Conservation (phyloP, 2,888 invertebrate species). For the Hymenopus coronatus region DNA sequence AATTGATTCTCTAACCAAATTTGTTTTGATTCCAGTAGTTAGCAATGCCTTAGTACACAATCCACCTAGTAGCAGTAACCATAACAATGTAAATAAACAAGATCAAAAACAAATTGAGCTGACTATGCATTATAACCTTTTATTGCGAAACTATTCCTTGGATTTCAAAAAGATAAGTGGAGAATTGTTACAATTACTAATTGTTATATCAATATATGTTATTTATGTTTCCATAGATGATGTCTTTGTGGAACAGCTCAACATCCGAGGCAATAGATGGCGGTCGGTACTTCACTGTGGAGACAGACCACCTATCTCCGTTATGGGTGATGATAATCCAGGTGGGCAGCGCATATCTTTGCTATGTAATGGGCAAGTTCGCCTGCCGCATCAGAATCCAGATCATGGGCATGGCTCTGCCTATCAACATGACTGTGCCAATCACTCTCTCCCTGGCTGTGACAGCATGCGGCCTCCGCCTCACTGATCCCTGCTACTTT, state of each 20-base stretch:
- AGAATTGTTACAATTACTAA: too few species aligned
- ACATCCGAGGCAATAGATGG: not conserved
- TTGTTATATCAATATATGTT: too few species aligned
- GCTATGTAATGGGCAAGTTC: constrained; percentile 91
- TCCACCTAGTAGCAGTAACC: too few species aligned
- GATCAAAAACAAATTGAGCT: too few species aligned
- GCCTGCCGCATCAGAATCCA: constrained; percentile 96
- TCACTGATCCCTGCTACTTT: constrained; percentile 85
- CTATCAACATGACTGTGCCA: constrained; percentile 90
- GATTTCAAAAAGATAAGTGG: too few species aligned
- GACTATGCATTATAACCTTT: too few species aligned
- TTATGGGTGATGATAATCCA: constrained; percentile 77
- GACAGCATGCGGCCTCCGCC: constrained; percentile 82
- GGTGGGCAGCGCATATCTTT: constrained; percentile 77
- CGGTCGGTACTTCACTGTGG: not conserved
- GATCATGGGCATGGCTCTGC: constrained; percentile 95
- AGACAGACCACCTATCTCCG: constrained; percentile 54
- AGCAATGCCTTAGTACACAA: too few species aligned
- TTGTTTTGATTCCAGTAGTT: too few species aligned
- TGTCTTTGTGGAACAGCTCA: not conserved
- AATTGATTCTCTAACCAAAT: too few species aligned
- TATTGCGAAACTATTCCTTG: too few species aligned
- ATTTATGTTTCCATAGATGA: not conserved
- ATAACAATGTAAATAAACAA: too few species aligned
- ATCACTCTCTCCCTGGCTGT: constrained; percentile 83